These are phyloP conservation scores for Lepidochrysops patricia DNA, from an alignment of 2,888 invertebrate species.

Conservation along the genomic window DNA sequence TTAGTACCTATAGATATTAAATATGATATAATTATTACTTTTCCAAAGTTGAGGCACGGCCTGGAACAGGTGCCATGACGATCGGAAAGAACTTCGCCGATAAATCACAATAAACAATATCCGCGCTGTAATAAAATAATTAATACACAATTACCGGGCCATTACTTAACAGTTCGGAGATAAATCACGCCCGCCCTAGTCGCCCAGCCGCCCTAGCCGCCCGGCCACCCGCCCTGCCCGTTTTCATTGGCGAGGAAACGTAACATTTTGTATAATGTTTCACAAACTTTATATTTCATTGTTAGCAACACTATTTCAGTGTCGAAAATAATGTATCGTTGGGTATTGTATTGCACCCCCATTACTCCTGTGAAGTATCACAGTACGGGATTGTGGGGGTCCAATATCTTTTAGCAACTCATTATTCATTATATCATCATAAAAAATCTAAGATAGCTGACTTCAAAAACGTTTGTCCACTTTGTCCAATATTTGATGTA, in stretches of 20 bases:
- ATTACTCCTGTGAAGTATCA: no score
- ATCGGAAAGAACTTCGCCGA: conserved; percentile 6
- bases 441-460: no score
- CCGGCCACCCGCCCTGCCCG: neutral
- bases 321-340: neutral
- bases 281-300: neutral
- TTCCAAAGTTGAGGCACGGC: neutral
- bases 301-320: neutral
- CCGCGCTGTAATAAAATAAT: conserved; percentile 39
- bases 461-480: no score
- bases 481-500: no score
- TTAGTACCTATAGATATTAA: no score
- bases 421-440: no score
- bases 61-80: neutral
- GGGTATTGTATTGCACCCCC: no score
- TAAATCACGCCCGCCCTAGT: neutral
- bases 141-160: conserved; percentile 38
- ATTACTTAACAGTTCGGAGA: conserved; percentile 29
- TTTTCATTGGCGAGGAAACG: neutral
- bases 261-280: neutral
- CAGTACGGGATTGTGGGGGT: no score
- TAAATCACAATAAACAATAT: conserved; percentile 47
- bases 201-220: neutral
- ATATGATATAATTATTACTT: neutral
- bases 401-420: no score